These are phyloP conservation scores for Spilogale gracilis DNA, from an alignment of 2,113 vertebrate species.

Conservation along the genomic window DNA sequence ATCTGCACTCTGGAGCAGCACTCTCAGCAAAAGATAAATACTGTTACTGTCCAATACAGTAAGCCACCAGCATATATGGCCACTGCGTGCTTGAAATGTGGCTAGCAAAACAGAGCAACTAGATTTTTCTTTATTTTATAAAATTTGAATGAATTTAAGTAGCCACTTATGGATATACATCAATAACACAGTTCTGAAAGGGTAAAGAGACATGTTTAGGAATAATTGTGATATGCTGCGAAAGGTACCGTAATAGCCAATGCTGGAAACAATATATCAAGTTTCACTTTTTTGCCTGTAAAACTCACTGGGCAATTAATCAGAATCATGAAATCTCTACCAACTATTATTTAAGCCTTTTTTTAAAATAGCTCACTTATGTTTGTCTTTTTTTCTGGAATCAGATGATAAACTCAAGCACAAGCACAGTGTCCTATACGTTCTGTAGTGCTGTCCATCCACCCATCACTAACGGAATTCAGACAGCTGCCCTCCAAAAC, in stretches of 20 bases:
- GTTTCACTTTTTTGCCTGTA: not conserved
- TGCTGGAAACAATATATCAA: not conserved
- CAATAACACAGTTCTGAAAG: not conserved
- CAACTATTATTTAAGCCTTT: not conserved
- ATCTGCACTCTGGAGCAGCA: not conserved
- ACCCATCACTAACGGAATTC: not conserved
- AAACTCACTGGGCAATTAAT: conserved; percentile 26
- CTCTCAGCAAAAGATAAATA: not conserved
- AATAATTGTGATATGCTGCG: not conserved
- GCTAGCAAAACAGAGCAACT: not conserved
- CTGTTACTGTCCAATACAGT: not conserved
- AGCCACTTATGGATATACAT: not conserved
- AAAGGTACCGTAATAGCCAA: not conserved
- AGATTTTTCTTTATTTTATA: not conserved
- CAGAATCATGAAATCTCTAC: conserved; percentile 5
- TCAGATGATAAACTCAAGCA: not conserved
- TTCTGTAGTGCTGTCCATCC: not conserved
- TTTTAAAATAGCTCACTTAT: not conserved
- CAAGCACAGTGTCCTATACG: not conserved
- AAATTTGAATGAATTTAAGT: not conserved
- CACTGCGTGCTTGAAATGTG: not conserved
- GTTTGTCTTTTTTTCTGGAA: not conserved
- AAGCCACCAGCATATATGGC: not conserved
- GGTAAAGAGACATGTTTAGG: not conserved
- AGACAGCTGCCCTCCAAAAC: not conserved